Evolutionary conservation across 1,140 invertebrate genomes (phyloP).

Genomic region (Idris sp.): DNA sequence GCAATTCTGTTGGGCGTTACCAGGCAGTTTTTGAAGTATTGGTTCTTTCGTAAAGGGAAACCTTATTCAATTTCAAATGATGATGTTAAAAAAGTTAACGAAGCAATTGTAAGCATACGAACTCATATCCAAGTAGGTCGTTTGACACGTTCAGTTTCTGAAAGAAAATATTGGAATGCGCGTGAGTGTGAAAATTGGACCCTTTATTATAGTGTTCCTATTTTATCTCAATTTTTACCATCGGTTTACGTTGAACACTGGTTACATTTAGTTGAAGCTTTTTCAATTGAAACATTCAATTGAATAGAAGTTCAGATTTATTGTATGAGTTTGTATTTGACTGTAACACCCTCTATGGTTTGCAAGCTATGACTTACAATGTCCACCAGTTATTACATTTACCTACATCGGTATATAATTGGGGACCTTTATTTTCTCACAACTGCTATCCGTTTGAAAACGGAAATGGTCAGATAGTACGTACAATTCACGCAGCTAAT

Average conservation of each 20-base stretch:
- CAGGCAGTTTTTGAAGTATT: slow-evolving; percentile 8
- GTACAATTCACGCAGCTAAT: slow-evolving; percentile 20
- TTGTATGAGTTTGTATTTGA: slow-evolving; percentile 22
- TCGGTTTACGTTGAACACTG: slow-evolving; percentile 7
- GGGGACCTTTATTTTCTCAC: slow-evolving; percentile 14
- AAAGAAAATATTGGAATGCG: slow-evolving; percentile 1
- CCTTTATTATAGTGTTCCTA: not conserved
- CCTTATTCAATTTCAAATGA: too few species aligned
- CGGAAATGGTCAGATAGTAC: slow-evolving; percentile 20
- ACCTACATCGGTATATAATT: slow-evolving; percentile 2
- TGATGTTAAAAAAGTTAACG: too few species aligned
- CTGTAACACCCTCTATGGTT: slow-evolving; percentile 9
- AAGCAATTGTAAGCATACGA: too few species aligned
- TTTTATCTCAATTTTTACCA: not conserved
- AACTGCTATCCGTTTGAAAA: slow-evolving; percentile 20
- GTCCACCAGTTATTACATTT: slow-evolving; percentile 21
- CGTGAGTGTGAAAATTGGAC: not conserved
- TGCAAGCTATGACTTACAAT: slow-evolving; percentile 18
- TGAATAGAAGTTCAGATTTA: too few species aligned
- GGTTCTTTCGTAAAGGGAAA: not conserved
- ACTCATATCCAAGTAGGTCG: not conserved
- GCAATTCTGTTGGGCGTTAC: slow-evolving; percentile 2
- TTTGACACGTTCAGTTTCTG: not conserved
- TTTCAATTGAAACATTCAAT: too few species aligned
- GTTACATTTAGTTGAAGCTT: slow-evolving; percentile 1